These are phyloP conservation scores for Sceloporus undulatus DNA, from an alignment of 2,113 vertebrate genomes.

Conservation along the genomic window DNA sequence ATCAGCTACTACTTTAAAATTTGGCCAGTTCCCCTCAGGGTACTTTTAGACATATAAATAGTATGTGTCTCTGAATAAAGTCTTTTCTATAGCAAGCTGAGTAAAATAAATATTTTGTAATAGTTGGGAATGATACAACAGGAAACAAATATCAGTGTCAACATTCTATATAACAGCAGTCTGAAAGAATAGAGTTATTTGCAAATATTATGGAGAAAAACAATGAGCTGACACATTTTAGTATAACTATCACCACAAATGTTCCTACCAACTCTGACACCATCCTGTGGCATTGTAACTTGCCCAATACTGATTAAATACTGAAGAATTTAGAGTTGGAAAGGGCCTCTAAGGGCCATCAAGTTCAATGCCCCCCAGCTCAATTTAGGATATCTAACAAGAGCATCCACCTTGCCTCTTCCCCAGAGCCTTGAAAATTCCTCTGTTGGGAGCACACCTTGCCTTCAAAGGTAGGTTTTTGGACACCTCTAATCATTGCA, in stretches of 20 bases:
- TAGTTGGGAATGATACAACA: background rate
- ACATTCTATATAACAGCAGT: background rate
- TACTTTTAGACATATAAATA: background rate
- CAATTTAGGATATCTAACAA: too few species aligned
- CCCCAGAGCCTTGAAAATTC: too few species aligned
- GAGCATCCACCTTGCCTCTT: too few species aligned
- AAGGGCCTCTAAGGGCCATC: too few species aligned
- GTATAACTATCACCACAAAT: background rate
- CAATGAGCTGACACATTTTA: background rate
- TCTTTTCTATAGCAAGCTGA: background rate
- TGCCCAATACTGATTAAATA: too few species aligned
- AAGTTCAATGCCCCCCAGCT: too few species aligned
- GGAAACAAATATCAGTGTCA: background rate
- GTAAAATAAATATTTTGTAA: background rate
- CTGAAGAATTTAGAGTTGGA: too few species aligned
- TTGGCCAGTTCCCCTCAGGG: background rate
- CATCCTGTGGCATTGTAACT: too few species aligned
- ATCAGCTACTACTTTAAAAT: conserved; percentile 25
- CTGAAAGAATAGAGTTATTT: background rate
- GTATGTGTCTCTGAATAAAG: background rate
- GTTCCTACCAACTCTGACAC: background rate
- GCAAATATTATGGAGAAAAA: too few species aligned
- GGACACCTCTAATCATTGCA: too few species aligned
- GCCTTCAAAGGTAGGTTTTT: too few species aligned
- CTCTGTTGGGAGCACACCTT: too few species aligned